Evolutionary conservation across 2,888 invertebrate genomes (phyloP).

Genomic region (Proisotoma minuta): DNA sequence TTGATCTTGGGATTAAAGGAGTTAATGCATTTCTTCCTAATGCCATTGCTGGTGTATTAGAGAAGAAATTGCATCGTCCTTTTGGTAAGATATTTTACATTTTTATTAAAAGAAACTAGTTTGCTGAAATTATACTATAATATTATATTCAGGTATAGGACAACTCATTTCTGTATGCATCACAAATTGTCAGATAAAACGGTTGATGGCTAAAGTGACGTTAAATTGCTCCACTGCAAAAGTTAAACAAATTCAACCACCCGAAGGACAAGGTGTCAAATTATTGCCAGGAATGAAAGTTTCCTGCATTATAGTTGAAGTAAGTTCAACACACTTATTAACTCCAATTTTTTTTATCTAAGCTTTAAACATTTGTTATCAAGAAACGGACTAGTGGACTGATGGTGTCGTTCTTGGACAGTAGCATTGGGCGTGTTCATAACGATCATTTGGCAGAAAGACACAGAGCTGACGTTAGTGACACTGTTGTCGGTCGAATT

Average conservation of each 20-base stretch:
- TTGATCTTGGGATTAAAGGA: conserved; percentile 72
- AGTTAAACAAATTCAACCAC: not conserved
- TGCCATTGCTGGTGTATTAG: conserved; percentile 53
- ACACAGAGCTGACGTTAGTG: not conserved
- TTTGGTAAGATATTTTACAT: conserved; percentile 27
- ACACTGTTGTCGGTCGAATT: not conserved
- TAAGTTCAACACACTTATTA: not conserved
- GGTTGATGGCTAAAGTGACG: not conserved
- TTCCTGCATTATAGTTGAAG: not conserved
- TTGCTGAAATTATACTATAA: not conserved
- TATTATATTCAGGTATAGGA: not conserved
- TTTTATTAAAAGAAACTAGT: not conserved
- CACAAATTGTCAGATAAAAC: not conserved
- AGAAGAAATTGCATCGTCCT: conserved; percentile 26
- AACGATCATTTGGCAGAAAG: not conserved
- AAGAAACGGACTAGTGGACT: not conserved
- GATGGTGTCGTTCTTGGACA: not conserved
- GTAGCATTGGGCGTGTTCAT: not conserved
- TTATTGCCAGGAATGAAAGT: not conserved
- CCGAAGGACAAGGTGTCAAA: not conserved
- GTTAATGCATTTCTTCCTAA: conserved; percentile 67
- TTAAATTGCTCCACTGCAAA: not conserved
- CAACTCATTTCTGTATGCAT: not conserved
- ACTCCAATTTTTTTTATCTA: not conserved
- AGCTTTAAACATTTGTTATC: no score